These are phyloP conservation scores for Tragelaphus imberbis DNA, from an alignment of 2,113 vertebrate species.

Conservation along the genomic window DNA sequence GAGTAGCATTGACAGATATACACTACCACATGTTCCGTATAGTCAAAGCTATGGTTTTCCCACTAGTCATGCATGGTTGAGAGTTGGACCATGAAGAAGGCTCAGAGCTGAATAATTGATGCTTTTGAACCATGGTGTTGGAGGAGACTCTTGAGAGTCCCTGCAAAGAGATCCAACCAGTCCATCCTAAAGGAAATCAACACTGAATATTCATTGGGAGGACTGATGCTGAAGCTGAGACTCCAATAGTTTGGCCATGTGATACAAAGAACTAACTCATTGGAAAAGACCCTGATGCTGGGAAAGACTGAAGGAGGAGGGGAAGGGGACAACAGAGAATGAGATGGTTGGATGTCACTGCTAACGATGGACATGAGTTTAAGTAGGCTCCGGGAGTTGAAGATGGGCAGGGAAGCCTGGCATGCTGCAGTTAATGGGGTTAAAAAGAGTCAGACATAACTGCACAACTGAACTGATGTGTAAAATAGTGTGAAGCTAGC, in stretches of 20 bases:
- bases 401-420: background rate
- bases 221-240: background rate
- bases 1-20: background rate
- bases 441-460: background rate
- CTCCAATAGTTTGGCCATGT: background rate
- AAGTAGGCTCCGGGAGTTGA: background rate
- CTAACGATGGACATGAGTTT: background rate
- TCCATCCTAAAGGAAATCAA: background rate
- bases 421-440: background rate
- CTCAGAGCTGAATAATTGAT: background rate
- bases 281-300: background rate
- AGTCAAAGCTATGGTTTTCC: background rate
- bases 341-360: background rate
- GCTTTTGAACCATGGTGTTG: background rate
- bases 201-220: background rate
- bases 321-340: background rate
- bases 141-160: background rate
- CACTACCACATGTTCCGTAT: fast-evolving
- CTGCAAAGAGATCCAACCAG: background rate
- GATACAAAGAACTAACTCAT: background rate
- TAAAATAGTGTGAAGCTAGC: background rate
- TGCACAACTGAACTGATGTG: background rate
- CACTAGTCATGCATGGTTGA: background rate
- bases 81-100: background rate
- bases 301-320: background rate